Conservation (phyloP, 2,113 vertebrate genomes). For the Podilymbus podiceps region DNA sequence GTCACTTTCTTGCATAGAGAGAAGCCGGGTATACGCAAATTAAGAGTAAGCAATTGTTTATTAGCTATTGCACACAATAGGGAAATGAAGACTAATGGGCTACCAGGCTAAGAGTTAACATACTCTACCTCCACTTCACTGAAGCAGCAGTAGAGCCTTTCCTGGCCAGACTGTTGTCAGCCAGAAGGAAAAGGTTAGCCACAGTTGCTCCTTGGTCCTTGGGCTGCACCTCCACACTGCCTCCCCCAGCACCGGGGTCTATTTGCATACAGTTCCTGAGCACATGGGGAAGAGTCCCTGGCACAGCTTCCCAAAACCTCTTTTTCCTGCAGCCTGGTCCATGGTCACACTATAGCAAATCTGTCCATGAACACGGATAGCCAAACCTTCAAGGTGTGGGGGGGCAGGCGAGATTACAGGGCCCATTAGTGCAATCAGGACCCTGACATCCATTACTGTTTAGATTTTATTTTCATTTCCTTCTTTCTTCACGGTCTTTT, state of each 20-base stretch:
- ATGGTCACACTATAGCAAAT: background rate
- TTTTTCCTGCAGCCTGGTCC: background rate
- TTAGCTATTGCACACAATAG: background rate
- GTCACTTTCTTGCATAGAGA: background rate
- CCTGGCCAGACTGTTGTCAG: background rate
- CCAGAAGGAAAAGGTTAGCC: background rate
- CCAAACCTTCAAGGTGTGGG: background rate
- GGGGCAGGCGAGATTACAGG: background rate
- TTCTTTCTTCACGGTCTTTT: background rate
- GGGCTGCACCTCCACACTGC: background rate
- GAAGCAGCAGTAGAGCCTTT: background rate
- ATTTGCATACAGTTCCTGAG: background rate
- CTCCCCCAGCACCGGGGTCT: background rate
- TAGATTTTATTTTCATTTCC: background rate
- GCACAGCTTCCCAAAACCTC: background rate
- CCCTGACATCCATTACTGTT: background rate
- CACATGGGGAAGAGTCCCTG: fast-evolving
- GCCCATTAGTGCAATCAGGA: background rate
- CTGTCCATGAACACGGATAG: background rate
- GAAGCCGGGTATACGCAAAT: background rate
- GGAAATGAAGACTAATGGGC: background rate
- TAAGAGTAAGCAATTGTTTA: background rate
- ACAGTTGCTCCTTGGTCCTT: background rate
- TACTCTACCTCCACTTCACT: background rate
- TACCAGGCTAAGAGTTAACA: background rate